phyloP scores from a whole-genome alignment of 2,797 vertebrate genomes.

The Chiroxiphia lanceolata region DNA sequence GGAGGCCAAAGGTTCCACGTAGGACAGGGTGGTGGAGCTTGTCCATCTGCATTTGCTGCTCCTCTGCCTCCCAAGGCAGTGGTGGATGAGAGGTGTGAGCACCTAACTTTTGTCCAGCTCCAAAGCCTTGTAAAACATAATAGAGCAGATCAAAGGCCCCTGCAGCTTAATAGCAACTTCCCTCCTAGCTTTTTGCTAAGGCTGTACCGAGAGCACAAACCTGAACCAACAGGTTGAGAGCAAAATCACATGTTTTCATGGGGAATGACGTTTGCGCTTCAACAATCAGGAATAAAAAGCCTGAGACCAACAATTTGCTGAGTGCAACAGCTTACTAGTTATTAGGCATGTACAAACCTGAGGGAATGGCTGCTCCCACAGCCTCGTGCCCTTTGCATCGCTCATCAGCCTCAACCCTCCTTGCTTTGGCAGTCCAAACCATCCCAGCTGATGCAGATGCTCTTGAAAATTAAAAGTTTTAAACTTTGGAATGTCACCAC shows the following conservation, averaged over 20 bases:
- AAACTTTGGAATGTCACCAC: neutral
- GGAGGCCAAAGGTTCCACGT: neutral
- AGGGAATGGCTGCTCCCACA: neutral
- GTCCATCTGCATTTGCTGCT: neutral
- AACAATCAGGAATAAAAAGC: neutral
- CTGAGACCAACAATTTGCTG: slow-evolving; percentile 13
- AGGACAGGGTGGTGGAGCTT: neutral
- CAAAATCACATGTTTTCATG: slow-evolving; percentile 1
- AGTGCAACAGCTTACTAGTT: neutral
- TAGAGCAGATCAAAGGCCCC: slow-evolving; percentile 54
- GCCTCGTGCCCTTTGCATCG: fast-evolving
- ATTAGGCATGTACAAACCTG: slow-evolving; percentile 45
- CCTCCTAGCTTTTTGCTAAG: slow-evolving; percentile 19
- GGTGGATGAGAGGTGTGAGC: neutral
- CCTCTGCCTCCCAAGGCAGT: neutral
- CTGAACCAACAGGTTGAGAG: slow-evolving; percentile 33
- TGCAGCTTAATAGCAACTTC: slow-evolving; percentile 36
- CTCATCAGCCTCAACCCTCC: neutral
- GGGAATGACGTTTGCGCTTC: neutral
- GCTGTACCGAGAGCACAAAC: neutral
- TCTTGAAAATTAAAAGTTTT: neutral
- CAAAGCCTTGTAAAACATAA: slow-evolving; percentile 46
- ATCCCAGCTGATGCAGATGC: neutral
- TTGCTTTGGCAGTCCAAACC: neutral
- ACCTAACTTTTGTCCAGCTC: neutral